Conservation (phyloP, 1,140 invertebrate genomes). For the Bombus fervidus region DNA sequence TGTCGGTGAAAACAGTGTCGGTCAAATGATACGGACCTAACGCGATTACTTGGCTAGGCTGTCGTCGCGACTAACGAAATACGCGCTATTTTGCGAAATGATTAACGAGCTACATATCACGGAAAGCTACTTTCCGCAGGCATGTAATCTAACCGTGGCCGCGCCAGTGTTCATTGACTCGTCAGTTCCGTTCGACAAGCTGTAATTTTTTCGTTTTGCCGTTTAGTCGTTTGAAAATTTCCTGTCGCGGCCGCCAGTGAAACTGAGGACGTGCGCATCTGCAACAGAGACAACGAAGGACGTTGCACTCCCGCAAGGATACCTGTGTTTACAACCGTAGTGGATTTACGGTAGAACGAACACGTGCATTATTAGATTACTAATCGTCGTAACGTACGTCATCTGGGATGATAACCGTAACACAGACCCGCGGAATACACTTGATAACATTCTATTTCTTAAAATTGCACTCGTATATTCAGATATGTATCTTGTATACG, state of each 20-base stretch:
- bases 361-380: constrained; percentile 29
- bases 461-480: too few species aligned
- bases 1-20: too few species aligned
- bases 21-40: neutral
- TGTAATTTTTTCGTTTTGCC: neutral
- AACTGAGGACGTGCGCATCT: neutral
- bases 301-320: constrained; percentile 16
- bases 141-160: neutral
- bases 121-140: neutral
- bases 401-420: constrained; percentile 25
- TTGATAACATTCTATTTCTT: too few species aligned
- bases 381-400: neutral
- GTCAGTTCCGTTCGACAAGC: neutral
- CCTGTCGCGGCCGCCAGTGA: neutral
- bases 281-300: constrained; percentile 25
- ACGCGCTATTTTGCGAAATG: neutral
- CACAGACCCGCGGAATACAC: neutral
- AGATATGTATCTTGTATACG: too few species aligned
- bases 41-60: neutral
- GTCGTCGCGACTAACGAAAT: neutral
- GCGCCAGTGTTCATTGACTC: neutral
- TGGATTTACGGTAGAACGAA: constrained; percentile 37
- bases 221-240: constrained; percentile 16
- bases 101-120: neutral
- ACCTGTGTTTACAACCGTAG: constrained; percentile 9